These are phyloP conservation scores for Parasteatoda tepidariorum DNA, from an alignment of 1,140 invertebrate species.

Conservation along the genomic window DNA sequence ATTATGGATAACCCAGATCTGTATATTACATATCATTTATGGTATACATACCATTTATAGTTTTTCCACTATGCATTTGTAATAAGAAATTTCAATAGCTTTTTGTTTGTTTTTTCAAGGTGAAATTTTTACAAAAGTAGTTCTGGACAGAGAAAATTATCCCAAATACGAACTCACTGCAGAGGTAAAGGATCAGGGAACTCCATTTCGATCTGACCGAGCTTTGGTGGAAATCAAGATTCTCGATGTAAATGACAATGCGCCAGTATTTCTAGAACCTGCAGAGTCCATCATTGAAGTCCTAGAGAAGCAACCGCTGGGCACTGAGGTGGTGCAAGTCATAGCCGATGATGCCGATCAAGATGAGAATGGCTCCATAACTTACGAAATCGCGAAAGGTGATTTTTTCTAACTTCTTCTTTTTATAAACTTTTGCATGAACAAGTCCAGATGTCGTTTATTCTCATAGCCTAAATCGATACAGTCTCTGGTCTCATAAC, in stretches of 20 bases:
- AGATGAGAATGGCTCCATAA: slow-evolving; percentile 82
- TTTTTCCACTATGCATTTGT: too few species aligned
- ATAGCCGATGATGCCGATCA: slow-evolving; percentile 83
- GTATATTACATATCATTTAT: too few species aligned
- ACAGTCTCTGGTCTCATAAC: too few species aligned
- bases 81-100: too few species aligned
- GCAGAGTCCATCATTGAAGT: slow-evolving; percentile 88
- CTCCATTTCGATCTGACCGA: slow-evolving; percentile 75
- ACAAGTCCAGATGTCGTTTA: too few species aligned
- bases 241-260: slow-evolving; percentile 91
- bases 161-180: slow-evolving; percentile 83
- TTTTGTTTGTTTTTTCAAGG: slow-evolving; percentile 77
- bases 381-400: slow-evolving; percentile 76
- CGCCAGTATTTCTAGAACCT: slow-evolving; percentile 87
- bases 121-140: slow-evolving; percentile 82
- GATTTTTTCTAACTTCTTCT: not conserved
- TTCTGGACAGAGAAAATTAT: slow-evolving; percentile 85
- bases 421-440: too few species aligned
- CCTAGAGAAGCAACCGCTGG: slow-evolving; percentile 87
- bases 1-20: too few species aligned
- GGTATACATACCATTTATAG: too few species aligned
- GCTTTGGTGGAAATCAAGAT: slow-evolving; percentile 79
- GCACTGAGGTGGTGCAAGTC: slow-evolving; percentile 79
- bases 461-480: too few species aligned
- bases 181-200: slow-evolving; percentile 87